Evolutionary conservation across 2,888 invertebrate species (phyloP), one percentile per base, ranked within the genome.

Genomic region (Chalcosyrphus nemorum): DNA sequence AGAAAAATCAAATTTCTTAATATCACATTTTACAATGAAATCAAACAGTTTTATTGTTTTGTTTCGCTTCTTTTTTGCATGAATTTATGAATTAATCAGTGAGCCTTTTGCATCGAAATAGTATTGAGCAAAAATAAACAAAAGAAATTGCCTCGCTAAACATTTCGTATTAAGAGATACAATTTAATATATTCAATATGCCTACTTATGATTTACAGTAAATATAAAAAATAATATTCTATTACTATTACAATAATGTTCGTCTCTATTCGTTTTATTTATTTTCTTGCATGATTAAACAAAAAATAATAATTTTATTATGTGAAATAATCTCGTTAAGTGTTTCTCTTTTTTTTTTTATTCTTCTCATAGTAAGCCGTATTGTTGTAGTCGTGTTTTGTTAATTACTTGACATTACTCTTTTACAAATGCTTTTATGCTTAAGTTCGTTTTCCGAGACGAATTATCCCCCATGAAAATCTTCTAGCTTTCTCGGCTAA

Each of bases 21-120:
- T 82, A 82, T 82, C 82, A 82, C 82, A 82, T 61, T 78, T 72
- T 63, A 71, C 54, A 82, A 82, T 66, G 81, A 82, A 82, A 82
- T 77, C 56, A 72, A 78, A 82, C 17, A 13, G 61, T 70, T 47
- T 41, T 45, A 45, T 19, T 56, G 15, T 43, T 29, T 54, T 21
- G 2, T 54, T 13, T 15, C 38, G 15, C 38, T 6, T 35, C 52
- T 76, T 35, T 57, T 76, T 43, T 27, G 27, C 11, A 61, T 59
- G 59, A 71, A 70, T 59, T 38, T 13, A 59, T 17, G 70, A 38
- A 35, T n/a, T n/a, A n/a, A n/a, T 38, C 15, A 50, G 15, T 66
- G 35, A 65, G 47, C 15, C 3, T 74, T 61, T 61, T 35, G 32
- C 59, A 27, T 66, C 41, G 41, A 59, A 45, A 50, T 63, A 57